Conservation (phyloP, 2,888 invertebrate species). For the Drosophila mulleri region DNA sequence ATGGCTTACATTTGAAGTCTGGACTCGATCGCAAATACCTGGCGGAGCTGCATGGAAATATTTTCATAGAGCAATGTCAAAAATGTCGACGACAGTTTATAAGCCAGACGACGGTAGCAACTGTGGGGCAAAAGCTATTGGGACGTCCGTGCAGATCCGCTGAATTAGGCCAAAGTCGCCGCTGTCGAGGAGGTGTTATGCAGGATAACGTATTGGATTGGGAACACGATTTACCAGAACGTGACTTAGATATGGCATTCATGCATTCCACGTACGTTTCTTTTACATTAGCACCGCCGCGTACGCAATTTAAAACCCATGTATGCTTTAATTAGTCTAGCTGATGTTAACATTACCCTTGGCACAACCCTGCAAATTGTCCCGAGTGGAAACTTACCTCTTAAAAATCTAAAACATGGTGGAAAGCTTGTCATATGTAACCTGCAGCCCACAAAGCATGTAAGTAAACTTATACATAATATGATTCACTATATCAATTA, state of each 20-base stretch:
- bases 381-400: slow-evolving; percentile 97
- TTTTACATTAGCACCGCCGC: neutral
- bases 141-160: slow-evolving; percentile 86
- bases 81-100: slow-evolving; percentile 95
- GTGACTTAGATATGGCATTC: slow-evolving; percentile 93
- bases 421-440: slow-evolving; percentile 97
- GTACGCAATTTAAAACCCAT: neutral
- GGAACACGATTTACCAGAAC: slow-evolving; percentile 96
- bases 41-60: slow-evolving; percentile 98
- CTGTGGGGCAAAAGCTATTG: slow-evolving; percentile 91
- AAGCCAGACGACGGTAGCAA: slow-evolving; percentile 90
- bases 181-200: slow-evolving; percentile 95
- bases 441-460: slow-evolving; percentile 98
- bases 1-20: slow-evolving; percentile 97
- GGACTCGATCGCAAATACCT: slow-evolving; percentile 92
- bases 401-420: slow-evolving; percentile 92
- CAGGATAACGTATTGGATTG: slow-evolving; percentile 98
- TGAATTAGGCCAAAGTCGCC: slow-evolving; percentile 85
- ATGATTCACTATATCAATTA: neutral
- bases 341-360: slow-evolving; percentile 96
- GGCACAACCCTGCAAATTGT: slow-evolving; percentile 99
- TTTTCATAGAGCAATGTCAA: slow-evolving; percentile 96
- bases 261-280: slow-evolving; percentile 89
- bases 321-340: slow-evolving; percentile 87
- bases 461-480: slow-evolving; percentile 83